These are phyloP conservation scores for Orchesellides sinensis DNA, from an alignment of 2,888 invertebrate genomes.

Conservation along the genomic window DNA sequence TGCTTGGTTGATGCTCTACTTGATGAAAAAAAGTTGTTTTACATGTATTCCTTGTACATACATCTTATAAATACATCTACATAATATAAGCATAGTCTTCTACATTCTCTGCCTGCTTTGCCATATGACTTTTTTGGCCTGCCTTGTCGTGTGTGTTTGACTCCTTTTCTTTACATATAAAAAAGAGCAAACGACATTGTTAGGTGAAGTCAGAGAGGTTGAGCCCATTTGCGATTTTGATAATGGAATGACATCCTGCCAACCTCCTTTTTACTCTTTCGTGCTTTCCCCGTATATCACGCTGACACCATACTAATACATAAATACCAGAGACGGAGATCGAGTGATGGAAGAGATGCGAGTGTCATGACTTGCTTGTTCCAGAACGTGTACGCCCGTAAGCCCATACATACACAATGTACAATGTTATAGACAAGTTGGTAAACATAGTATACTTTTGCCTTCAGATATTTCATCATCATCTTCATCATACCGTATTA, in stretches of 20 bases:
- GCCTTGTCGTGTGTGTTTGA: too few species aligned
- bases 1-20: too few species aligned
- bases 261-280: constrained; percentile 35
- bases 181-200: constrained; percentile 7
- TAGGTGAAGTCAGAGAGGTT: constrained; percentile 51
- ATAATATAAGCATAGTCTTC: too few species aligned
- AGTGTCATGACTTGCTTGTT: constrained; percentile 7
- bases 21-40: too few species aligned
- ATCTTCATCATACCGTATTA: neutral
- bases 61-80: too few species aligned
- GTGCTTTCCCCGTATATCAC: neutral
- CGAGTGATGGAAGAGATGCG: too few species aligned
- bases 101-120: too few species aligned
- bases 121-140: neutral
- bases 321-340: too few species aligned
- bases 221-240: constrained; percentile 60
- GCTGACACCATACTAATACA: neutral
- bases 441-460: too few species aligned
- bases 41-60: too few species aligned
- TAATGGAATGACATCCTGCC: constrained; percentile 63
- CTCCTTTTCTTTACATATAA: neutral
- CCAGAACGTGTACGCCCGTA: neutral
- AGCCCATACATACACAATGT: neutral
- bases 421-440: too few species aligned
- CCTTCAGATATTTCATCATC: neutral